Evolutionary conservation across 2,797 vertebrate genomes (phyloP), one percentile per base, ranked within the genome.

Genomic region (Sebastes steindachneri): DNA sequence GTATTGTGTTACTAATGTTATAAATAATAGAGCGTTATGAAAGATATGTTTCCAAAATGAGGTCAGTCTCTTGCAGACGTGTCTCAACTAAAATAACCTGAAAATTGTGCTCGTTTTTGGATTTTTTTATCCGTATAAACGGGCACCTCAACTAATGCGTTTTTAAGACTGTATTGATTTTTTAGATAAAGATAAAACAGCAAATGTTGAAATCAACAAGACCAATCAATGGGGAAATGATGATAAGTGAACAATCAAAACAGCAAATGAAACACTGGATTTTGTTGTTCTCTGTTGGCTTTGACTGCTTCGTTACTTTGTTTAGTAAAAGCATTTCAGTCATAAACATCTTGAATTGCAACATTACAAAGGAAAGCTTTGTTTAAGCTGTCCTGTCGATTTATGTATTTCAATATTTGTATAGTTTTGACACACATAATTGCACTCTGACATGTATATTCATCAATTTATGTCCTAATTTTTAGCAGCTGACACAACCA

Each of bases 1-100:
- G 65, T 69, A 83, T 79, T 80, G 78, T 78, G 33, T 85, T 90
- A 76, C 82, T 75, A 58, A 71, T 86, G 65, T 70, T 29, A 74
- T 69, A 66, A 81, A 65, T 71, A 51, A 73, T 62, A 29, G 10
- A 10, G 64, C 25, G 78, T 59, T 71, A 45, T 58, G n/a, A 65
- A 17, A 37, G 54, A 64, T 75, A 72, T 80, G 64, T 69, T 58
- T 60, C 31, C 68, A 58, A 63, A 81, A 68, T 63, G 45, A 86
- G 23, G 54, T 45, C 65, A 63, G 35, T 14, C 48, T 78, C 26
- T 37, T 10, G 12, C 41, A 73, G 60, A 63, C n/a, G 45, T 37
- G 51, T 60, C 33, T 73, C 28, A 57, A 57, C 58, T 48, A 11
- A 33, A 58, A 35, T 57, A 37, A 68, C 7, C 62, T 25, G 15